Evolutionary conservation across 2,113 vertebrate genomes (phyloP).

Genomic region (Serinus canaria): DNA sequence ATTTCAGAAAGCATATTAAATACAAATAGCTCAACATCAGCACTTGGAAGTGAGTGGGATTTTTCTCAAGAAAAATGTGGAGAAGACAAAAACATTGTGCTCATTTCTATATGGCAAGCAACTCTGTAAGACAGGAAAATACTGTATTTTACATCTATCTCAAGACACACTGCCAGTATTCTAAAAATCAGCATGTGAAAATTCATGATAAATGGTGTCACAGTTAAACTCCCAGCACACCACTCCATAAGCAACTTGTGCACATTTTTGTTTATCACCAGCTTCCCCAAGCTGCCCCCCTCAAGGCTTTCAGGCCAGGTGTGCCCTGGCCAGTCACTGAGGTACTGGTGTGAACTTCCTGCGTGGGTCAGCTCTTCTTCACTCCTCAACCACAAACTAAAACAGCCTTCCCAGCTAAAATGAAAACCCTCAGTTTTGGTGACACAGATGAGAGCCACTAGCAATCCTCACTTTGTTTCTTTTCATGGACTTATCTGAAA

Average conservation of each 20-base stretch:
- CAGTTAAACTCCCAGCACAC: neutral
- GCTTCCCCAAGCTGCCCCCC: neutral
- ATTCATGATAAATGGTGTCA: neutral
- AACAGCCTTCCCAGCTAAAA: neutral
- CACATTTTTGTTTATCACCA: accelerated
- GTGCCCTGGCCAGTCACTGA: neutral
- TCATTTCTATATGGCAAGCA: neutral
- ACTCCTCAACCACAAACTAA: neutral
- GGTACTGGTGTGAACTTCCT: neutral
- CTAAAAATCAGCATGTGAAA: neutral
- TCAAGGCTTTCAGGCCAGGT: accelerated
- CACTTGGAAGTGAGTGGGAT: neutral
- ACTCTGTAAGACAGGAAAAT: neutral
- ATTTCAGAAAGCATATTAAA: neutral
- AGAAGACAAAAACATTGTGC: neutral
- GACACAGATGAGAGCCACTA: neutral
- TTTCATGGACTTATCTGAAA: neutral
- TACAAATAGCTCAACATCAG: neutral
- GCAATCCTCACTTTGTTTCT: neutral
- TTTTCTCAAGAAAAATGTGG: neutral
- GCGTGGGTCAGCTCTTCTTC: neutral
- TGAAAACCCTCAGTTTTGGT: neutral
- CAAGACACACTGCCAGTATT: neutral
- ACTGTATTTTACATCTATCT: neutral
- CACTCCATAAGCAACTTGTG: neutral